Evolutionary conservation across 1,140 invertebrate genomes (phyloP).

Genomic region (Mylabris phalerata): DNA sequence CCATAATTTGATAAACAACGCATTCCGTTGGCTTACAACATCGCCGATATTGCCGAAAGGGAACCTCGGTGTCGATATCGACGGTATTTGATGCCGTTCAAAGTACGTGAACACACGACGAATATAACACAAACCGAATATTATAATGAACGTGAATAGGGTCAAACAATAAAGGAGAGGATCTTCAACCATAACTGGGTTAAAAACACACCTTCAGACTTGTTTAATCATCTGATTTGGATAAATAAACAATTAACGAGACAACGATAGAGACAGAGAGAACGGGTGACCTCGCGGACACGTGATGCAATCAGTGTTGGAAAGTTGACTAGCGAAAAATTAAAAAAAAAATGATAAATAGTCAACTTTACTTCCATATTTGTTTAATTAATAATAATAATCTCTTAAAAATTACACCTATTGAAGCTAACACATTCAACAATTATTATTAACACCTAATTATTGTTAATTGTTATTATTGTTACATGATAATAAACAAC

Average conservation of each 20-base stretch:
- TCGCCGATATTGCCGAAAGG: constrained; percentile 25
- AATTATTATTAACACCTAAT: constrained; percentile 13
- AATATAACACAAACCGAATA: constrained; percentile 21
- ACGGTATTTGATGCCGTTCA: constrained; percentile 18
- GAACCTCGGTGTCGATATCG: constrained; percentile 8
- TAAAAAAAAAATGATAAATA: background rate
- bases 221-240: background rate
- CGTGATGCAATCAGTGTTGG: background rate
- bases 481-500: constrained; percentile 9
- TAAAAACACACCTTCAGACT: background rate
- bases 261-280: background rate
- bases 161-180: constrained; percentile 22
- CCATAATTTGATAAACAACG: constrained; percentile 25
- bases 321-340: background rate
- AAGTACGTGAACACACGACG: constrained; percentile 22
- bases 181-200: constrained; percentile 2
- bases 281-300: background rate
- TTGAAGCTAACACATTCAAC: constrained; percentile 25
- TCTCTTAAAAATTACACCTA: constrained; percentile 23
- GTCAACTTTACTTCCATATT: constrained; percentile 14
- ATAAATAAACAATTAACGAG: background rate
- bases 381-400: constrained; percentile 13
- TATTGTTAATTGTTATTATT: constrained; percentile 12
- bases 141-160: constrained; percentile 19
- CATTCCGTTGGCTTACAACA: constrained; percentile 14